phyloP scores from a whole-genome alignment of 2,797 vertebrate species.

The Periophthalmus magnuspinnatus region DNA sequence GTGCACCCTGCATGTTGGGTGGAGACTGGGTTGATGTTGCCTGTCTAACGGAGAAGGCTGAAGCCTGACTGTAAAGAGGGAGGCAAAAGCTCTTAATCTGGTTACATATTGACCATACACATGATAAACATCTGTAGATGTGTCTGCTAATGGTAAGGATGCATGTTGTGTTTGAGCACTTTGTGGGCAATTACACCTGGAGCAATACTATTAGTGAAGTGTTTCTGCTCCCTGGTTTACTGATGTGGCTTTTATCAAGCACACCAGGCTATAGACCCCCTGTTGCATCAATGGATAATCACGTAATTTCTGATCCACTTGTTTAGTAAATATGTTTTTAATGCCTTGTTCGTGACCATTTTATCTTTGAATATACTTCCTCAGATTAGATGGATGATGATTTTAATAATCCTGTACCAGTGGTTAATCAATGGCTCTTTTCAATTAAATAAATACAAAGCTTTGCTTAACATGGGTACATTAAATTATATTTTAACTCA shows the following conservation, averaged over 20 bases:
- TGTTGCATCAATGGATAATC: neutral
- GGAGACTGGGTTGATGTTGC: neutral
- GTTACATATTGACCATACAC: slow-evolving; percentile 20
- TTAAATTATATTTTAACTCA: neutral
- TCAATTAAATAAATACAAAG: no score
- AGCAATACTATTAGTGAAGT: neutral
- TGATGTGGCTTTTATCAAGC: slow-evolving; percentile 52
- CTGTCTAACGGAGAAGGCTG: neutral
- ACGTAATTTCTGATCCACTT: neutral
- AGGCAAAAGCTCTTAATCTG: slow-evolving; percentile 4
- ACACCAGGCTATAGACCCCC: slow-evolving; percentile 2
- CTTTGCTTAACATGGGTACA: no score
- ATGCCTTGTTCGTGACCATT: no score
- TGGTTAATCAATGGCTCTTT: no score
- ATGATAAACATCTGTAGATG: neutral
- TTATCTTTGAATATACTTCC: no score
- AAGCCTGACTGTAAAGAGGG: neutral
- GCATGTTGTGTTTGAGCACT: neutral
- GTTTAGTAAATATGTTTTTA: no score
- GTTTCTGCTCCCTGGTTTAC: slow-evolving; percentile 27
- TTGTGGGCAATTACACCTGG: neutral
- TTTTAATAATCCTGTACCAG: no score
- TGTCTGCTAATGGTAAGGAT: slow-evolving; percentile 6
- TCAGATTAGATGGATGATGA: no score
- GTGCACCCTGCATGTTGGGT: slow-evolving; percentile 1